Evolutionary conservation across 1,140 invertebrate species (phyloP).

Genomic region (Spodoptera litura): DNA sequence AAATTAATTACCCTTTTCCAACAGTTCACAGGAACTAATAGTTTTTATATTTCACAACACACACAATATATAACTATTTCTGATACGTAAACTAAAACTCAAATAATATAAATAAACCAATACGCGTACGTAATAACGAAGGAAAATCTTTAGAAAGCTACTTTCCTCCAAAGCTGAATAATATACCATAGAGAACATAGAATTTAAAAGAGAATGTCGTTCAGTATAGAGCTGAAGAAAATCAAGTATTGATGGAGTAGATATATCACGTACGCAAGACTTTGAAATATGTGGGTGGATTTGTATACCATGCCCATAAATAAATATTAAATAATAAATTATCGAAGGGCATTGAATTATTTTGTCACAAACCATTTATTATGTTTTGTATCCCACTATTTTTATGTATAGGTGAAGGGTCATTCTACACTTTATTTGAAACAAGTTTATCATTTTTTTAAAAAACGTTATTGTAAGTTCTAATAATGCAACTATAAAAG

Average conservation of each 20-base stretch:
- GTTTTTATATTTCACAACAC: constrained; percentile 43
- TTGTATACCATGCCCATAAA: too few species aligned
- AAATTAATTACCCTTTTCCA: constrained; percentile 60
- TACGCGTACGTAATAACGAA: constrained; percentile 11
- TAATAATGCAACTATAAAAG: too few species aligned
- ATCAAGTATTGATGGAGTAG: background rate
- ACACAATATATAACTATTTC: background rate
- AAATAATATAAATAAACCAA: background rate
- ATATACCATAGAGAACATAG: constrained; percentile 44
- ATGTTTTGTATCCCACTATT: too few species aligned
- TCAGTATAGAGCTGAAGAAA: background rate
- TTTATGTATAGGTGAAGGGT: too few species aligned
- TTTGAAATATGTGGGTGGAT: too few species aligned
- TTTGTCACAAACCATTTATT: too few species aligned
- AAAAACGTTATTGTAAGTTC: too few species aligned
- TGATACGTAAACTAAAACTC: constrained; percentile 18
- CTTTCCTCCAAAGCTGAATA: constrained; percentile 67
- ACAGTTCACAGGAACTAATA: background rate
- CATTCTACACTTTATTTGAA: too few species aligned
- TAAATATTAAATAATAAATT: too few species aligned
- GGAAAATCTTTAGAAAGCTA: constrained; percentile 78
- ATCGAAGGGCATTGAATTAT: too few species aligned
- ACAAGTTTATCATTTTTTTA: too few species aligned
- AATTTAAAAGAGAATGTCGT: constrained; percentile 11
- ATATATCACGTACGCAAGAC: too few species aligned